These are phyloP conservation scores for Himantopus leucocephalus DNA, from an alignment of 2,113 vertebrate genomes.

Conservation along the genomic window DNA sequence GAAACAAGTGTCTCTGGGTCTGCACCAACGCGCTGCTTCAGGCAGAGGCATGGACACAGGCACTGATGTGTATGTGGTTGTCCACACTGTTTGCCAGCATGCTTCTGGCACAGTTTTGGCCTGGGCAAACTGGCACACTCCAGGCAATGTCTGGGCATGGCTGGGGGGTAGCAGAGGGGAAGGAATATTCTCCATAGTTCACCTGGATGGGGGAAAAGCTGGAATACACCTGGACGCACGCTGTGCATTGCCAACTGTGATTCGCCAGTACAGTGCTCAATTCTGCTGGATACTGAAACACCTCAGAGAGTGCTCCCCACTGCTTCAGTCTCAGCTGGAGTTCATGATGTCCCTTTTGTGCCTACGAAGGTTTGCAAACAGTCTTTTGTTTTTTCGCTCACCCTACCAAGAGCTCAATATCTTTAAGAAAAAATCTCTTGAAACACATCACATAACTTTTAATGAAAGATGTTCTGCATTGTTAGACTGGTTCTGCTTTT, in stretches of 20 bases:
- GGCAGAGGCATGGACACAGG: neutral
- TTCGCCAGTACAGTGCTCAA: neutral
- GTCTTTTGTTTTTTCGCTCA: neutral
- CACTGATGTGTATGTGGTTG: no score
- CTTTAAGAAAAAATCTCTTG: neutral
- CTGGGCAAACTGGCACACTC: rapidly evolving
- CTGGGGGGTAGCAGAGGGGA: neutral
- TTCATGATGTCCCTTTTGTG: neutral
- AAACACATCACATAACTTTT: neutral
- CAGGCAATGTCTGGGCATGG: neutral
- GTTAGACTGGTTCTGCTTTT: neutral
- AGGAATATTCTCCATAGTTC: neutral
- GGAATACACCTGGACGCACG: neutral
- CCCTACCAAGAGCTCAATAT: neutral
- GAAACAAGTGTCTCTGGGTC: neutral
- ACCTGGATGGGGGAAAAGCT: neutral
- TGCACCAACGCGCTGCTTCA: neutral
- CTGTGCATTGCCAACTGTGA: neutral
- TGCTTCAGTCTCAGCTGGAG: neutral
- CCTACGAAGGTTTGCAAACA: neutral
- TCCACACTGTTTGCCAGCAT: neutral
- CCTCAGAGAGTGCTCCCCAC: neutral
- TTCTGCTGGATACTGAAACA: neutral
- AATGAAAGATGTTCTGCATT: neutral
- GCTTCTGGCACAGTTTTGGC: neutral